Evolutionary conservation across 92 coral and sea anemone species (phyloP).

Genomic region (Zoanthus sociatus): DNA sequence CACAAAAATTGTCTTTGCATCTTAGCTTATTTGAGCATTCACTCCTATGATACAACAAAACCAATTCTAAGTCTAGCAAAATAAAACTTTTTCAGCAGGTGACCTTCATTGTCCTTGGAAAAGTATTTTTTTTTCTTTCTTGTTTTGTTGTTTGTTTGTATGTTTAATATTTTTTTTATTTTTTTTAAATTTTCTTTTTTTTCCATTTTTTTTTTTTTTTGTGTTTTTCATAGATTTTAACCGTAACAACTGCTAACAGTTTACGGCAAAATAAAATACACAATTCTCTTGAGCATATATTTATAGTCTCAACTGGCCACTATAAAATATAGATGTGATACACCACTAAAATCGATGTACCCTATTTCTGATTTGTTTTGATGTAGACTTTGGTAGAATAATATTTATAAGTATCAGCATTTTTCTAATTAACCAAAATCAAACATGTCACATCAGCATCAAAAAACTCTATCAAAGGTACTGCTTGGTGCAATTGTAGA

Average conservation of each 20-base stretch:
- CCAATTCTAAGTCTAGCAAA: conserved; percentile 6
- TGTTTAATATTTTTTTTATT: conserved; percentile 10
- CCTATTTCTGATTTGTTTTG: neutral
- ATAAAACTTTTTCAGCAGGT: neutral
- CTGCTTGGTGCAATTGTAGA: conserved; percentile 77
- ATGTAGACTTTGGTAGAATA: neutral
- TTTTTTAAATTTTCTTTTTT: conserved; percentile 5
- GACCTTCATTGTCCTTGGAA: conserved; percentile 50
- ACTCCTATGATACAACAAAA: neutral
- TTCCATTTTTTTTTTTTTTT: neutral
- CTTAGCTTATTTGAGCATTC: conserved; percentile 1
- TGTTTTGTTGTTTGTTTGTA: conserved; percentile 42
- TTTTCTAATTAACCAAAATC: neutral
- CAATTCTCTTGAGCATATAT: neutral
- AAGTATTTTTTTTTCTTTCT: conserved; percentile 44
- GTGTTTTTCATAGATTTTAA: neutral
- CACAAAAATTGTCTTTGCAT: neutral
- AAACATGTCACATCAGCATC: conserved; percentile 19
- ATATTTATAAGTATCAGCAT: neutral
- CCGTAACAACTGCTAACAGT: neutral
- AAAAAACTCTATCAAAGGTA: conserved; percentile 90
- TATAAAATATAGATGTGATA: neutral
- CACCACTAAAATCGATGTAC: neutral
- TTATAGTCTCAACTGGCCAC: neutral
- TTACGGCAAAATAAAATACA: neutral